These are phyloP conservation scores for Patella pellucida DNA, from an alignment of 2,888 invertebrate genomes.

Conservation along the genomic window DNA sequence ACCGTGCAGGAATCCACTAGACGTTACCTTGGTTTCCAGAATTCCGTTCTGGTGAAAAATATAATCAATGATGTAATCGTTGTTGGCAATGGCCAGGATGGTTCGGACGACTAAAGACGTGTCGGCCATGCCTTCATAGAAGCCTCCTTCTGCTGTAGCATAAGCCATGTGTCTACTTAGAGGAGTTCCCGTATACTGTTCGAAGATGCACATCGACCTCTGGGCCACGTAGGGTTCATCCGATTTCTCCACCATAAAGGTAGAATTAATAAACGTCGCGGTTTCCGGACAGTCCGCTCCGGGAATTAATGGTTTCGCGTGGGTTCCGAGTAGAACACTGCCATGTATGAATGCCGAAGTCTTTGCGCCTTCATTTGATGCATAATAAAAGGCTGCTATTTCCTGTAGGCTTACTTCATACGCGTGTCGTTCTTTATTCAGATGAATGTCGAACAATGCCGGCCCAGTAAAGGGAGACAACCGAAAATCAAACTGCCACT, in stretches of 20 bases:
- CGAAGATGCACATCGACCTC: conserved; percentile 59
- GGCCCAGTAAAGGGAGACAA: conserved; percentile 31
- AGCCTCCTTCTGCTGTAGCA: conserved; percentile 26
- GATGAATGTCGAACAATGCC: conserved; percentile 29
- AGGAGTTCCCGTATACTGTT: conserved; percentile 55
- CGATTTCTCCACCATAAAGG: conserved; percentile 23
- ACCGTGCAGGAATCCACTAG: conserved; percentile 40
- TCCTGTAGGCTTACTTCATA: conserved; percentile 46
- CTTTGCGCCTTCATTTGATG: conserved; percentile 18
- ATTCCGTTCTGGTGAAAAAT: conserved; percentile 61
- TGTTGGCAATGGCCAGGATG: conserved; percentile 53
- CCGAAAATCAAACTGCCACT: conserved; percentile 42
- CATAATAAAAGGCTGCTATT: conserved; percentile 36
- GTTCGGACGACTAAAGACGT: conserved; percentile 51
- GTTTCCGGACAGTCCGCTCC: conserved; percentile 58
- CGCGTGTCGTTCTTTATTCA: conserved; percentile 33
- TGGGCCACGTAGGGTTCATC: conserved; percentile 29
- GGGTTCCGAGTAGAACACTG: conserved; percentile 26
- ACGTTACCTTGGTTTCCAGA: conserved; percentile 47
- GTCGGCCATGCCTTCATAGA: conserved; percentile 55
- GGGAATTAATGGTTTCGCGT: conserved; percentile 23
- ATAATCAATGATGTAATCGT: conserved; percentile 63
- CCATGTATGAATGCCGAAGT: conserved; percentile 29
- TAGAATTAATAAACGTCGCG: conserved; percentile 46
- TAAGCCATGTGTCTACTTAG: conserved; percentile 55